These are phyloP conservation scores for Penaeus chinensis DNA, from an alignment of 1,140 invertebrate genomes.

Conservation along the genomic window DNA sequence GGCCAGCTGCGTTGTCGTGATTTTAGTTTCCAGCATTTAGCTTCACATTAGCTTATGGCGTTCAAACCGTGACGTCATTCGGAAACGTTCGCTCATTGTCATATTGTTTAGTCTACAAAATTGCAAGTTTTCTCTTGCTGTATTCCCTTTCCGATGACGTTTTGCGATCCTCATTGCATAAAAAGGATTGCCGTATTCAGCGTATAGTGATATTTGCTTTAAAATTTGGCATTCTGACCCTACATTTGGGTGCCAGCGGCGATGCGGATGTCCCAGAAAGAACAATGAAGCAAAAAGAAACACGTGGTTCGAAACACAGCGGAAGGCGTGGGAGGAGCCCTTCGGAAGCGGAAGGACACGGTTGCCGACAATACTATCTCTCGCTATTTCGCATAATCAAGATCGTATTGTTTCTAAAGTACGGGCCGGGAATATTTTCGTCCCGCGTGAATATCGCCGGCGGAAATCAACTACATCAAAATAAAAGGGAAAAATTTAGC, in stretches of 20 bases:
- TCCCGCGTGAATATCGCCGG: neutral
- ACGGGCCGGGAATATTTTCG: neutral
- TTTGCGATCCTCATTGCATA: no score
- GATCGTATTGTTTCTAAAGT: no score
- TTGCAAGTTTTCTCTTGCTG: neutral
- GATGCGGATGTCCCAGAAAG: neutral
- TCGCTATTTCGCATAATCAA: conserved; percentile 8
- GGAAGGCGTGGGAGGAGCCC: conserved; percentile 27
- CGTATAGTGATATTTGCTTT: no score
- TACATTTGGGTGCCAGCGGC: no score
- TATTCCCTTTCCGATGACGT: neutral
- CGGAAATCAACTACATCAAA: neutral
- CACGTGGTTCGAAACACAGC: conserved; percentile 26
- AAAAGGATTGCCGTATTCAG: no score
- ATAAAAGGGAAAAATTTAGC: no score
- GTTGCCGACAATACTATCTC: conserved; percentile 24
- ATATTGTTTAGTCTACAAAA: conserved; percentile 27
- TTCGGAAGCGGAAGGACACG: conserved; percentile 36
- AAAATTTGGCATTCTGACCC: no score
- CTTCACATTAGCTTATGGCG: conserved; percentile 25
- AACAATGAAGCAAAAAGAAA: conserved; percentile 40
- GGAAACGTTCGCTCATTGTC: neutral
- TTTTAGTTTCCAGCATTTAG: conserved; percentile 42
- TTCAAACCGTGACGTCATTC: conserved; percentile 24
- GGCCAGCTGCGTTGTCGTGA: conserved; percentile 31